Base-by-base conservation (phyloP, 1,140 invertebrate species). In the Pemphigus obesinymphae region DNA sequence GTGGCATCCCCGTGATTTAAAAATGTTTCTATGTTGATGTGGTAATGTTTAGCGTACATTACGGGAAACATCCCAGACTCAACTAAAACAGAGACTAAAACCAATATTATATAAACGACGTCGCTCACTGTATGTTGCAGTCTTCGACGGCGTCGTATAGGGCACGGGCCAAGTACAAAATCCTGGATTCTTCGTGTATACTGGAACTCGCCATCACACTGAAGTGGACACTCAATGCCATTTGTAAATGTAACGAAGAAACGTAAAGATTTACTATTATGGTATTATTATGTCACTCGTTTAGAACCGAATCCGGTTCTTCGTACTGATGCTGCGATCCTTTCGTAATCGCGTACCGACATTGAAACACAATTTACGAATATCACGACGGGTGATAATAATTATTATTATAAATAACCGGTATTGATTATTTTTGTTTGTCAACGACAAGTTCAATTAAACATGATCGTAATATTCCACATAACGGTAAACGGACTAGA, bases 81-180 rank as follows among this genome's bases (percentile, higher is more conserved):
- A n/a, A n/a, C n/a, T n/a, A n/a, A n/a, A n/a, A n/a, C n/a, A n/a
- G n/a, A n/a, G n/a, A n/a, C n/a, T n/a, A n/a, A n/a, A n/a, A n/a
- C n/a, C n/a, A n/a, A n/a, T n/a, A n/a, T n/a, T n/a, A n/a, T n/a
- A n/a, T n/a, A n/a, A n/a, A n/a, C n/a, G n/a, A n/a, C n/a, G n/a
- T n/a, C n/a, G 83, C 83, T 78, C 86, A 88, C 89, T 86, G 86
- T 82, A 90, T 86, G 83, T 89, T 87, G 82, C 89, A 88, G 82
- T 90, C 89, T 83, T 90, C 89, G 23, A 90, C 83, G 0, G 89
- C 89, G 83, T 90, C 89, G n/a, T 89, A 87, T 6, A 90, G 84
- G n/a, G 88, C 89, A n/a, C 89, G 87, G 10, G 89, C 88, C 29
- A 90, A 83, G 84, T 88, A 90, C 83, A 82, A 82, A 4, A 43